Evolutionary conservation across 1,140 invertebrate species (phyloP), one percentile per base, ranked within the genome.

Genomic region (Tetramorium parvispinum): DNA sequence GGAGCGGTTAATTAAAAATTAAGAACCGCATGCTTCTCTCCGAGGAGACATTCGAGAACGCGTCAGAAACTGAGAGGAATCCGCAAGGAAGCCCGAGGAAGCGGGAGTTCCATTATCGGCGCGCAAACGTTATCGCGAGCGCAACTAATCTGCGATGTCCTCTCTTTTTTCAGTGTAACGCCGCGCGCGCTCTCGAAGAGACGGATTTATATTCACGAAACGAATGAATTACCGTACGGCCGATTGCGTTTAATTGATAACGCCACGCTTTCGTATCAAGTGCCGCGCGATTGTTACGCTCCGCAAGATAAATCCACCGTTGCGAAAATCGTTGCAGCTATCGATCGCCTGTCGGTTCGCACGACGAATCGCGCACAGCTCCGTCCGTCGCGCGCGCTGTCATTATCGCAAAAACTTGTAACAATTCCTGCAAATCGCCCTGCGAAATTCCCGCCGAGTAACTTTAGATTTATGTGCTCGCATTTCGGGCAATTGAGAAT

Each of bases 1-100:
- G 65, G 68, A 55, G 59, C 27, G 78, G 77, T 91, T 92, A 85
- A 92, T 92, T 90, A 91, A 92, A 92, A 92, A 92, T 93, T 91
- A 88, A 91, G 88, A 90, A 73, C 88, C 77, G 53, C 32, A 63
- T 18, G 40, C 61, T 21, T 11, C n/a, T 40, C 49, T 32, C n/a
- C 66, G 65, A 43, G 46, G 18, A 53, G 18, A 53, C 51, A 16
- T n/a, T n/a, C 18, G 18, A 6, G 51, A 5, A 2, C n/a, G 49
- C 65, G 49, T 81, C 21, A 37, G 18, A 46, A 71, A 59, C 11
- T 1, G 46, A 68, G 32, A n/a, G n/a, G 11, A 57, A 11, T 7
- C 21, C 55, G 18, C 55, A 21, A 32, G 32, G 3, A 32, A 32
- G n/a, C 10, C 2, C 7, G 13, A 10, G 6, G 10, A 6, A 51